phyloP scores from a whole-genome alignment of 2,797 vertebrate genomes.

The Moxostoma hubbsi region DNA sequence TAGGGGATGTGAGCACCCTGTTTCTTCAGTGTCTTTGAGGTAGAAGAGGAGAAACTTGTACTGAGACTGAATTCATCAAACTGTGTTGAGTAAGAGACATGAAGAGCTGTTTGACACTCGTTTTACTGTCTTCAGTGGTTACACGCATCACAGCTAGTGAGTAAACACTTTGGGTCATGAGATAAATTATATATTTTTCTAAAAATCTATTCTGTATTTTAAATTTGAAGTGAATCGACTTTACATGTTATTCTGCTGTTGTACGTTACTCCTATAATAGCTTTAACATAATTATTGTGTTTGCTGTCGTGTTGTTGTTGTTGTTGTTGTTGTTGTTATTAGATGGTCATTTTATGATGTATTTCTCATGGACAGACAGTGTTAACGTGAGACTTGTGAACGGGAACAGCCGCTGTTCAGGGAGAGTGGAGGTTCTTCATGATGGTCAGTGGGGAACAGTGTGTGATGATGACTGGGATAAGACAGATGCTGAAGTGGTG shows the following conservation, averaged over 20 bases:
- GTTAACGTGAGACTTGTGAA: neutral
- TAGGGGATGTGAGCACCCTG: too few relatives aligned
- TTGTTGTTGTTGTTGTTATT: neutral
- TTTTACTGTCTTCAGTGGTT: neutral
- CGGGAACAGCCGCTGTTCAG: neutral
- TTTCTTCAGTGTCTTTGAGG: too few relatives aligned
- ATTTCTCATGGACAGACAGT: neutral
- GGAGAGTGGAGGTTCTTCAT: constrained; percentile 3
- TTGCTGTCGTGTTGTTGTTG: neutral
- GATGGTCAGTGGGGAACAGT: neutral
- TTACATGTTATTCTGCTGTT: neutral
- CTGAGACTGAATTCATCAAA: too few relatives aligned
- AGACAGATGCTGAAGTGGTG: constrained; percentile 1
- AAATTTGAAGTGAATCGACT: neutral
- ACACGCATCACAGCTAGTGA: neutral
- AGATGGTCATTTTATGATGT: neutral
- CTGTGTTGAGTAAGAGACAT: neutral
- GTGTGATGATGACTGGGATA: neutral
- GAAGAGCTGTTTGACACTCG: neutral
- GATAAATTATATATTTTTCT: too few relatives aligned
- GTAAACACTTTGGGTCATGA: too few relatives aligned
- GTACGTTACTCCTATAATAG: too few relatives aligned
- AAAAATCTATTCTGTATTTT: too few relatives aligned
- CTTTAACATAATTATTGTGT: neutral
- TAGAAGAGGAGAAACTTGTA: too few relatives aligned